Evolutionary conservation across 1,140 invertebrate genomes (phyloP), one percentile per base, ranked within the genome.

Genomic region (Drosophila sp.): DNA sequence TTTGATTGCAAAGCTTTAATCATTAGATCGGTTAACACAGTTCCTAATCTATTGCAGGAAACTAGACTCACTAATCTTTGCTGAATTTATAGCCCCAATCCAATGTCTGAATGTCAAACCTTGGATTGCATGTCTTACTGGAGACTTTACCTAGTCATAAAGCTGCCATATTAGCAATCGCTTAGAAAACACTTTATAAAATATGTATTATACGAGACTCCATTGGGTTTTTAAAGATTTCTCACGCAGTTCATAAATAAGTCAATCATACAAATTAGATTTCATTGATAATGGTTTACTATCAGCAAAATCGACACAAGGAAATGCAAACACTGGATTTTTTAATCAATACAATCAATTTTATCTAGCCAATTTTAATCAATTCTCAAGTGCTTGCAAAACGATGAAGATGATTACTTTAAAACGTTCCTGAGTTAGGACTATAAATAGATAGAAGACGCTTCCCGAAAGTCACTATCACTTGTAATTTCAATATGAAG

Each of bases 391-490:
- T 78, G 59, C n/a, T 81, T 72, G 13, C 16, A 27, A 70, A 75
- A 43, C 16, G 29, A 32, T 21, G 51, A 14, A 43, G 27, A 56
- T 65, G 56, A 86, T 87, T 71, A 57, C 27, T 40, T 45, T 43
- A 0, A 50, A n/a, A 25, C 5, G 18, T 45, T 29, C 8, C 7
- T 9, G 9, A 2, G 5, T 13, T 27, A 38, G 13, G 14, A 21
- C 43, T 89, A 89, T 89, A 89, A 74, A 89, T 74, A 63, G 58
- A 14, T 5, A 13, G 89, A 86, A 38, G 18, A 6, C 2, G 43
- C 5, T 13, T 25, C 25, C 34, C 16, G 2, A 11, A 46, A 38
- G 61, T 14, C 61, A 84, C 14, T 66, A 40, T 36, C 63, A 34
- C 9, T 46, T 29, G 48, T 18, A 16, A 48, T 25, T 61, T 43